phyloP scores from a whole-genome alignment of 2,888 invertebrate species.

The Actias luna region DNA sequence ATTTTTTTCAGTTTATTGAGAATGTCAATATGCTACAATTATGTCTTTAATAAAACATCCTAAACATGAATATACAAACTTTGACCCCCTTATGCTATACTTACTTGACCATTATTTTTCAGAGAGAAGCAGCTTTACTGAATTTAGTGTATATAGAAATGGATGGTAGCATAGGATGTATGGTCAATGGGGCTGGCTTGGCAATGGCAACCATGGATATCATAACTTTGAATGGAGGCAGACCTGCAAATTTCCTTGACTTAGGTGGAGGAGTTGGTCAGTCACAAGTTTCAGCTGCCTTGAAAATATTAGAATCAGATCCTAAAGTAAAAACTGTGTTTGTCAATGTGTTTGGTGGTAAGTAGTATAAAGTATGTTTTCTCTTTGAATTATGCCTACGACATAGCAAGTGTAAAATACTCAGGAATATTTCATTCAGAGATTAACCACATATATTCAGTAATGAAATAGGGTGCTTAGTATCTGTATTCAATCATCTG shows the following conservation, averaged over 20 bases:
- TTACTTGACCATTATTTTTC: conserved; percentile 27
- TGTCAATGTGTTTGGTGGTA: conserved; percentile 97
- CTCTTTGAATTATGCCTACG: no score
- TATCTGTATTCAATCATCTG: no score
- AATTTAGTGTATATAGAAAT: conserved; percentile 98
- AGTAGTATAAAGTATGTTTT: conserved; percentile 27
- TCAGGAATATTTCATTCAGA: no score
- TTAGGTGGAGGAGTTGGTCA: conserved; percentile 98
- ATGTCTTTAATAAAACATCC: no score
- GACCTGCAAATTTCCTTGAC: conserved; percentile 98
- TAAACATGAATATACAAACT: not conserved
- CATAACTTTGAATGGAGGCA: conserved; percentile 96
- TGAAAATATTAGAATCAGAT: conserved; percentile 93
- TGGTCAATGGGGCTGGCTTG: conserved; percentile 99
- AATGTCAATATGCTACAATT: no score
- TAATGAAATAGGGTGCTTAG: no score
- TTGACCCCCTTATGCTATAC: not conserved
- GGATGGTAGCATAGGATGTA: conserved; percentile 97
- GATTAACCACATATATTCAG: no score
- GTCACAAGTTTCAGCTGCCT: conserved; percentile 95
- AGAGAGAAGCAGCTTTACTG: conserved; percentile 92
- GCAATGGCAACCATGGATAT: conserved; percentile 99
- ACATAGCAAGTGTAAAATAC: no score
- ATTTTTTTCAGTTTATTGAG: no score
- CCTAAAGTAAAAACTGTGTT: conserved; percentile 95